A percentile compares a stretch with the other conserved stretches of the same genome.
These are phyloP conservation scores for Vulpes ferrilata DNA, from an alignment of 2,113 vertebrate genomes.

Conservation along the genomic window DNA sequence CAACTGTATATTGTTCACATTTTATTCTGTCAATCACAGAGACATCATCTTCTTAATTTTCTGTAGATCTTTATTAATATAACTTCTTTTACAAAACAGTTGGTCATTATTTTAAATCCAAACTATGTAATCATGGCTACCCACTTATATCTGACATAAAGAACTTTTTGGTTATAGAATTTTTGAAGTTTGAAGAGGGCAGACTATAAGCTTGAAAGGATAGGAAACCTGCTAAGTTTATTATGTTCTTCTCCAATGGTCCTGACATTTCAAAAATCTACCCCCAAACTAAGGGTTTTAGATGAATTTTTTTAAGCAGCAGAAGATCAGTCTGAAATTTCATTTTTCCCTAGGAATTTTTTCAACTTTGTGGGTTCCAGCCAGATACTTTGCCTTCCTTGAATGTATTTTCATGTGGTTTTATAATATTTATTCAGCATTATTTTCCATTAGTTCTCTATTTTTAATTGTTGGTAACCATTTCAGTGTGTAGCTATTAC, in stretches of 20 bases:
- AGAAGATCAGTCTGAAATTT: constrained; percentile 64
- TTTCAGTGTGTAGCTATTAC: constrained; percentile 72
- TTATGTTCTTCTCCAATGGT: background rate
- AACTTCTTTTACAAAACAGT: background rate
- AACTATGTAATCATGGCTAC: background rate
- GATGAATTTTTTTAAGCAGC: constrained; percentile 62
- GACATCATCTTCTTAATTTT: constrained; percentile 25
- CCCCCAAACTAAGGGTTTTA: background rate
- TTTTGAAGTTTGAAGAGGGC: background rate
- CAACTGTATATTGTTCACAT: constrained; percentile 3
- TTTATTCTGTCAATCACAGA: background rate
- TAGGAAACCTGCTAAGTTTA: background rate
- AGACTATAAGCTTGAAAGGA: background rate
- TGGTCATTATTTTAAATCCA: constrained; percentile 8
- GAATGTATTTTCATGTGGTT: constrained; percentile 65
- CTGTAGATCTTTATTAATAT: background rate
- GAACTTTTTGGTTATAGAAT: background rate
- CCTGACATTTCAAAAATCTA: constrained; percentile 31
- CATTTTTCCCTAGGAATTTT: constrained; percentile 75
- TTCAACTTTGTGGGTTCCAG: constrained; percentile 68
- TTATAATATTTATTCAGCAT: constrained; percentile 77
- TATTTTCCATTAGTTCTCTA: constrained; percentile 71
- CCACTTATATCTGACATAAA: background rate
- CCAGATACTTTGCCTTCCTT: constrained; percentile 68
- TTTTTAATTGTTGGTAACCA: constrained; percentile 83